These are phyloP conservation scores for Mormyrus hasselquistii DNA, from an alignment of 2,797 vertebrate genomes.

Conservation along the genomic window DNA sequence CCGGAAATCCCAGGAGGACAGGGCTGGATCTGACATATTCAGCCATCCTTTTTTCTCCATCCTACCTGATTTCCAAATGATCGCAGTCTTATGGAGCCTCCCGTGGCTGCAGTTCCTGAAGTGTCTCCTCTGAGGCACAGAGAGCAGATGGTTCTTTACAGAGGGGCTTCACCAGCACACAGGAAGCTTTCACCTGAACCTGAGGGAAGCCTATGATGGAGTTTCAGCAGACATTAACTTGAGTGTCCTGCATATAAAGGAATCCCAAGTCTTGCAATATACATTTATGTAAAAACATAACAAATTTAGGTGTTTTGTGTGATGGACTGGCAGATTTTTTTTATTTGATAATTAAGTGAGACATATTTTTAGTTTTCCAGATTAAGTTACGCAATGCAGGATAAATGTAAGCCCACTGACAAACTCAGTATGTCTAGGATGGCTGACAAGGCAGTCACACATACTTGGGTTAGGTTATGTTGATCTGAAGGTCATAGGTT, in stretches of 20 bases:
- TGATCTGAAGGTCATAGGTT: neutral
- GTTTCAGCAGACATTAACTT: constrained; percentile 10
- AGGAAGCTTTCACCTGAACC: neutral
- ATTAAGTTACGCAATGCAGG: neutral
- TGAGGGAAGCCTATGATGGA: neutral
- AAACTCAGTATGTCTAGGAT: neutral
- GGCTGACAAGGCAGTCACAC: neutral
- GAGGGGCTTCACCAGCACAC: neutral
- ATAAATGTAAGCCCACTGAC: neutral
- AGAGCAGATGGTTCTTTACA: neutral
- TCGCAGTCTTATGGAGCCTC: constrained; percentile 17
- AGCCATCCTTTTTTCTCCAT: constrained; percentile 17
- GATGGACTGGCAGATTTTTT: neutral
- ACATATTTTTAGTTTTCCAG: neutral
- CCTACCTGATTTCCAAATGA: constrained; percentile 4
- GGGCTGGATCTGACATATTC: neutral
- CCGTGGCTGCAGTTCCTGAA: neutral
- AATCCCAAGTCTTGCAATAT: neutral
- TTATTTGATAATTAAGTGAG: constrained; percentile 19
- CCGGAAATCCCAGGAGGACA: neutral
- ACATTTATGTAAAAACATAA: neutral
- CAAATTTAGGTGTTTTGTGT: neutral
- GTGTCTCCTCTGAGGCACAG: neutral
- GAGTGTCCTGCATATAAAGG: neutral
- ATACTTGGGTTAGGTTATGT: neutral